phyloP scores from a whole-genome alignment of 2,888 invertebrate species.

The Oscheius sp. region DNA sequence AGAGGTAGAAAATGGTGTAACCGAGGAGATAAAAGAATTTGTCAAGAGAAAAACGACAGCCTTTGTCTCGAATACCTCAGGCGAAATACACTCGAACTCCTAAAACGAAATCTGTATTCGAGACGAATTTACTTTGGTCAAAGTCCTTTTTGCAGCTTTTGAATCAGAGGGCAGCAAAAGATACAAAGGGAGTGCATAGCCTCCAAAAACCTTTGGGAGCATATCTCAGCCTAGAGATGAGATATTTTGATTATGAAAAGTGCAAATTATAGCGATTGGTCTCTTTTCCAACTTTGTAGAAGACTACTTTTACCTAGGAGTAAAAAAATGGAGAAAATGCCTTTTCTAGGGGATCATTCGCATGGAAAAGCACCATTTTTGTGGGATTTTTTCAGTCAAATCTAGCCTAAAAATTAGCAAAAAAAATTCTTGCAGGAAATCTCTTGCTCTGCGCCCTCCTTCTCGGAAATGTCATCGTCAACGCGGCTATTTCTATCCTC shows the following conservation, averaged over 20 bases:
- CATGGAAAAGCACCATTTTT: no score
- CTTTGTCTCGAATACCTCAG: background rate
- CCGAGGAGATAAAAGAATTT: background rate
- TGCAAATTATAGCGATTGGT: no score
- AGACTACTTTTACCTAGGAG: no score
- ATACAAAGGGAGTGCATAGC: background rate
- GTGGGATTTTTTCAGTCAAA: no score
- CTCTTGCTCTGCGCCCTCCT: conserved; percentile 81
- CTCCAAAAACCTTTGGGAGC: background rate
- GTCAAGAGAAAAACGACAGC: background rate
- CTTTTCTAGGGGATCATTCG: no score
- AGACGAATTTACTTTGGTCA: background rate
- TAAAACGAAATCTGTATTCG: background rate
- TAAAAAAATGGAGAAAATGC: no score
- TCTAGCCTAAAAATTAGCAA: no score
- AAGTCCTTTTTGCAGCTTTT: background rate
- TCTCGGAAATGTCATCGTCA: conserved; percentile 77
- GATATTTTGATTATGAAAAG: no score
- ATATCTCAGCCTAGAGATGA: no score
- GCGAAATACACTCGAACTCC: background rate
- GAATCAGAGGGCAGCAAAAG: background rate
- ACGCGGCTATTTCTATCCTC: conserved; percentile 86
- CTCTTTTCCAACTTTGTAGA: no score
- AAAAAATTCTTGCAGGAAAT: conserved; percentile 76
- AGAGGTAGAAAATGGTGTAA: background rate